phyloP scores from a whole-genome alignment of 2,113 vertebrate species.

The Platichthys stellatus region DNA sequence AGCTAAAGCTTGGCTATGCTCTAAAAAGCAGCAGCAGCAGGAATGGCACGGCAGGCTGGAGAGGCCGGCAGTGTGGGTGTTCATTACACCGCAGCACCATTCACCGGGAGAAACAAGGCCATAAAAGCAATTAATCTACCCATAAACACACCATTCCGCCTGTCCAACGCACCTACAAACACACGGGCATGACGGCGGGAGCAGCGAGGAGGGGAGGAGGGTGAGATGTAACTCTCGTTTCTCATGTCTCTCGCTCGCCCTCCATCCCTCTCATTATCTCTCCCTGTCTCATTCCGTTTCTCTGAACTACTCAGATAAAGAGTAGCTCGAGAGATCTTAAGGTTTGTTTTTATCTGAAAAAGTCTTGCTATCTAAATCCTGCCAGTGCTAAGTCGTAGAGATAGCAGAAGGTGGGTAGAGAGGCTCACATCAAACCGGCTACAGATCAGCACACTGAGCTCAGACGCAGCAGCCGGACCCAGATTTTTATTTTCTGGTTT shows the following conservation, averaged over 20 bases:
- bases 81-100: constrained; percentile 72
- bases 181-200: constrained; percentile 51
- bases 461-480: neutral
- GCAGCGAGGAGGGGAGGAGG: constrained; percentile 31
- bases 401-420: constrained; percentile 35
- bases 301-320: constrained; percentile 52
- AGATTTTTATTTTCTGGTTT: neutral
- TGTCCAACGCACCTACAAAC: constrained; percentile 68
- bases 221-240: neutral
- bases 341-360: constrained; percentile 45
- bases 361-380: constrained; percentile 49
- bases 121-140: constrained; percentile 79
- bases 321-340: constrained; percentile 49
- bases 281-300: constrained; percentile 46
- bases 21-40: constrained; percentile 67
- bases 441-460: constrained; percentile 30
- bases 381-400: constrained; percentile 11
- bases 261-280: constrained; percentile 65
- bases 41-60: constrained; percentile 45
- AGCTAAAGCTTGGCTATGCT: constrained; percentile 67
- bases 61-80: constrained; percentile 62
- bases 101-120: constrained; percentile 74
- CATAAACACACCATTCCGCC: constrained; percentile 77
- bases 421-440: constrained; percentile 9
- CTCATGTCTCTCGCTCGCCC: constrained; percentile 16